Conservation (phyloP, 2,113 vertebrate genomes). For the Pavo muticus region DNA sequence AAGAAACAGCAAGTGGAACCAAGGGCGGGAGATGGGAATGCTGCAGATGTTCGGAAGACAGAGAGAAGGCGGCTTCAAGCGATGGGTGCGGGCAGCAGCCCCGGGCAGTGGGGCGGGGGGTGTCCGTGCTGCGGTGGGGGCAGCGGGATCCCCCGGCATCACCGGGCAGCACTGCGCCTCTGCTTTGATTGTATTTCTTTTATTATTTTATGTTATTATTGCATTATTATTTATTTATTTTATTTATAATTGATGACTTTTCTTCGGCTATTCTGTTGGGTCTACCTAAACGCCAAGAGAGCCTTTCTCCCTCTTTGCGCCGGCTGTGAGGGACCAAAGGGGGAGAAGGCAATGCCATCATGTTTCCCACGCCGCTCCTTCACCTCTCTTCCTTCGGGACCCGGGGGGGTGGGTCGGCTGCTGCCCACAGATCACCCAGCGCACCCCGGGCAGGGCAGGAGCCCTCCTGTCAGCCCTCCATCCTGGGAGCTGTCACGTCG, state of each 20-base stretch:
- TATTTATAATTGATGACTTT: neutral
- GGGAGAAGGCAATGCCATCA: neutral
- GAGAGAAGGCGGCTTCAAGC: conserved; percentile 76
- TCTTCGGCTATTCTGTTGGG: fast-evolving
- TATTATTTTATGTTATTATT: neutral
- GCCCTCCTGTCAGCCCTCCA: too few relatives aligned
- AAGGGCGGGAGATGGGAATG: conserved; percentile 11
- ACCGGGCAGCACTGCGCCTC: neutral
- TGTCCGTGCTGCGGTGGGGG: neutral
- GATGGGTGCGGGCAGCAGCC: conserved; percentile 76
- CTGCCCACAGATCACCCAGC: neutral
- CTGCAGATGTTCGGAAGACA: conserved; percentile 77
- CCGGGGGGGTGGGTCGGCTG: neutral
- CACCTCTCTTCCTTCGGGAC: neutral
- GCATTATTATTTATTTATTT: neutral
- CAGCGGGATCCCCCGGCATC: neutral
- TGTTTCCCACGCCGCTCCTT: neutral
- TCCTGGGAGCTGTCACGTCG: conserved; percentile 41
- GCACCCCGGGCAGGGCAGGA: neutral
- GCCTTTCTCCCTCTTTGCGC: neutral
- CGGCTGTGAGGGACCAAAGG: fast-evolving
- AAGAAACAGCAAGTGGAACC: conserved; percentile 74
- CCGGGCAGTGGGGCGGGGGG: conserved; percentile 67
- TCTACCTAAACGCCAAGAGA: too few relatives aligned
- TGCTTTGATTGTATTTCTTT: neutral